Evolutionary conservation across 2,113 vertebrate species (phyloP).

Genomic region (Cheirogaleus medius): DNA sequence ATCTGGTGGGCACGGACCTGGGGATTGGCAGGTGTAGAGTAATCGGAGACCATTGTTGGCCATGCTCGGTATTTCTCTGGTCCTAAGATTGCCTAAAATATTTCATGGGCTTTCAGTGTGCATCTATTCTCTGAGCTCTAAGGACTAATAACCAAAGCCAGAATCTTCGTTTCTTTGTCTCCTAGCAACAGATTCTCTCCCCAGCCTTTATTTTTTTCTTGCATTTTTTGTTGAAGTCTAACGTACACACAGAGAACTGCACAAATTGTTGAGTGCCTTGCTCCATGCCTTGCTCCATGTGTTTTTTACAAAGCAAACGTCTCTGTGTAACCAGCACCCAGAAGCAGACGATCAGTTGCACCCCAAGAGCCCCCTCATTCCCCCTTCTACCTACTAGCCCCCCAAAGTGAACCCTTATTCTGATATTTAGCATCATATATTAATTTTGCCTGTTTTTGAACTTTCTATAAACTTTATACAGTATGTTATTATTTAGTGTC

Average conservation of each 20-base stretch:
- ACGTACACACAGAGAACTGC: background rate
- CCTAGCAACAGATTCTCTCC: slow-evolving; percentile 65
- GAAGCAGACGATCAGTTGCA: background rate
- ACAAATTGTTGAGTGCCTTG: background rate
- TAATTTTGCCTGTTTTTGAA: background rate
- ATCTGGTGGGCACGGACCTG: background rate
- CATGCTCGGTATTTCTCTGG: background rate
- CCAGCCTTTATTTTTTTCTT: background rate
- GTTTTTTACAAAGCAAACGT: background rate
- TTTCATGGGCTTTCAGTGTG: background rate
- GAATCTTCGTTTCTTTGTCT: slow-evolving; percentile 50
- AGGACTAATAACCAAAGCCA: slow-evolving; percentile 29
- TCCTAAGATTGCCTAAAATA: background rate
- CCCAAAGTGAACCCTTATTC: background rate
- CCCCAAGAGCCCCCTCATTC: background rate
- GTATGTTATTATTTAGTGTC: background rate
- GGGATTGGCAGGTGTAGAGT: background rate
- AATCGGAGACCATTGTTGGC: background rate
- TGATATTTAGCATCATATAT: background rate
- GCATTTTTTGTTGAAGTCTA: slow-evolving; percentile 50
- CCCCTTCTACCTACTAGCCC: background rate
- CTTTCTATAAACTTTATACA: background rate
- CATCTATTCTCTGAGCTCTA: background rate
- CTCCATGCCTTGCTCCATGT: background rate
- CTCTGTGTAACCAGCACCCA: background rate